These are phyloP conservation scores for Eriocheir sinensis DNA, from an alignment of 1,140 invertebrate genomes.

Conservation along the genomic window DNA sequence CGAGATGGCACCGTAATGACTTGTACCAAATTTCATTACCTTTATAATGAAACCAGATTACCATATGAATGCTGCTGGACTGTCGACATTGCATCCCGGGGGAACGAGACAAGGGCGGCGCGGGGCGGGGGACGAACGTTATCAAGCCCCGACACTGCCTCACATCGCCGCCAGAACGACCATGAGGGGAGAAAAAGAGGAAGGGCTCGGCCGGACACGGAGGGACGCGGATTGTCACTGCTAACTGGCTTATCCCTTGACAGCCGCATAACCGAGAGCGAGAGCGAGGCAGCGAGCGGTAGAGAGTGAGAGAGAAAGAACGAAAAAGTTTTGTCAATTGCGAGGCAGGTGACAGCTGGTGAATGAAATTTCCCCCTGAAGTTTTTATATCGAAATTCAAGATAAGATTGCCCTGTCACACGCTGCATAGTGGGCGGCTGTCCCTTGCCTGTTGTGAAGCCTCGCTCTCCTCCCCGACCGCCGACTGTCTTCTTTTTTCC, in stretches of 20 bases:
- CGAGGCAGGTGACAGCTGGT: slow-evolving; percentile 7
- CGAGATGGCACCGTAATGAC: slow-evolving; percentile 17
- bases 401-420: background rate
- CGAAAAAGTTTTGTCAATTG: background rate
- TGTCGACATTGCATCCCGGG: background rate
- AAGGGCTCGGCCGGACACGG: background rate
- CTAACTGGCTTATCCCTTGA: background rate
- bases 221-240: background rate
- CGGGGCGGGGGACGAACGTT: background rate
- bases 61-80: background rate
- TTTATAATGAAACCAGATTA: slow-evolving; percentile 32
- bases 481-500: background rate
- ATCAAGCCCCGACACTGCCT: background rate
- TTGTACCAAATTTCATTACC: slow-evolving; percentile 19
- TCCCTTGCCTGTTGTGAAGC: background rate
- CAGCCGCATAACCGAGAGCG: background rate
- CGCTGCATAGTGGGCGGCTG: background rate
- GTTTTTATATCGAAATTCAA: background rate
- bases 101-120: background rate
- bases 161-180: background rate
- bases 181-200: background rate
- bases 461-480: background rate
- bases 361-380: background rate
- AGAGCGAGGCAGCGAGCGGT: background rate
- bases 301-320: background rate